A percentile compares a stretch with the other conserved stretches of the same genome.
Evolutionary conservation across 2,888 invertebrate species (phyloP).

Genomic region (Lasioglossum calceatum): DNA sequence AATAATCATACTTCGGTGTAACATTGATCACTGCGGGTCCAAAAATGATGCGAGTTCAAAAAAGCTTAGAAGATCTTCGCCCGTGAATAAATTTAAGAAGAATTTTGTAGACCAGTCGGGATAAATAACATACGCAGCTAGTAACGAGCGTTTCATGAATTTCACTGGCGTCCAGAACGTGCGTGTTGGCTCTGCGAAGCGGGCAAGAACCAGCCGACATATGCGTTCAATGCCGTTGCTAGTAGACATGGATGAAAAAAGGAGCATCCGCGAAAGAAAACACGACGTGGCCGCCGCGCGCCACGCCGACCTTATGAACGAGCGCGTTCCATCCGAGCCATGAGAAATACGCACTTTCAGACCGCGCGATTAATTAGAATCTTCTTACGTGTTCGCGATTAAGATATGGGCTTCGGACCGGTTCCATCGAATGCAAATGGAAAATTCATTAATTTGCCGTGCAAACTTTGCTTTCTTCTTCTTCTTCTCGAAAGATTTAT

Average conservation of each 20-base stretch:
- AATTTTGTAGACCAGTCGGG: neutral
- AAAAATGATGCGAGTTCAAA: neutral
- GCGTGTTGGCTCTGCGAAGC: slow-evolving; percentile 1
- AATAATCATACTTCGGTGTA: too few species aligned
- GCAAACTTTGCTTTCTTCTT: neutral
- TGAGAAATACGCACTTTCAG: neutral
- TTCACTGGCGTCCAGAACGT: neutral
- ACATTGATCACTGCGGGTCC: too few species aligned
- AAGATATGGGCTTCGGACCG: neutral
- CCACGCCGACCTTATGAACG: neutral
- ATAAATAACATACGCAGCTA: neutral
- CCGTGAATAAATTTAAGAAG: neutral
- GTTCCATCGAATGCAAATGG: neutral
- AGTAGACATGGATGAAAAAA: slow-evolving; percentile 30
- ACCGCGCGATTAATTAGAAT: neutral
- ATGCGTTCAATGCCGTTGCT: slow-evolving; percentile 3
- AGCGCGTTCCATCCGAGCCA: neutral
- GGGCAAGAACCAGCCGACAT: slow-evolving; percentile 34
- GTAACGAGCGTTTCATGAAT: neutral
- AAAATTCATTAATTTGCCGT: neutral
- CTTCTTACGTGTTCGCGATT: slow-evolving; percentile 1
- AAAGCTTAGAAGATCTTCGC: neutral
- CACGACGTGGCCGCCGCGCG: neutral
- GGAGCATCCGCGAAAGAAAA: slow-evolving; percentile 50
- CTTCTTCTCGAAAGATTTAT: neutral